Base-by-base conservation (phyloP, 2,113 vertebrate genomes). In the Leucopsar rothschildi region DNA sequence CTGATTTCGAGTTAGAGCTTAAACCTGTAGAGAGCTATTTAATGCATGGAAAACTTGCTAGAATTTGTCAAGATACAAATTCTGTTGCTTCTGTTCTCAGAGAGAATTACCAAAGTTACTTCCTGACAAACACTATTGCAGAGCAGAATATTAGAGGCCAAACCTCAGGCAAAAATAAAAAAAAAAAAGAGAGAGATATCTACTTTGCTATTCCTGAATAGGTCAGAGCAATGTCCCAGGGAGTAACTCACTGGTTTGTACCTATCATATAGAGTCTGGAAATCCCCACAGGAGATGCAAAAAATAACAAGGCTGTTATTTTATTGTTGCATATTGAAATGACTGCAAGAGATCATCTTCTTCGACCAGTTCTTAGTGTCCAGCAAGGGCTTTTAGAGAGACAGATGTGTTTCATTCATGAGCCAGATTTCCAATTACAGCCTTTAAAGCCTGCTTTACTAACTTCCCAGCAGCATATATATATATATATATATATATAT, bases 211-310 rank as follows among this genome's bases (percentile, higher is more conserved):
- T 82, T 79, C 11, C 47, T 53, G 29, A 68, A 24, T 24, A 52
- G 10, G 2, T 55, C 22, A 29, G 25, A 28, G 4, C 29, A 71
- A 13, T 17, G 5, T 39, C 44, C 70, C 0, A 0, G 33, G 22
- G 27, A 66, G 33, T 24, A 82, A 71, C 16, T 11, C 1, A 2
- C 12, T 64, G 9, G 15, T 72, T 66, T 66, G 8, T 66, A 35
- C 6, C 6, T 42, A 9, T 50, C 16, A 3, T 8, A 14, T 25
- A 25, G 1, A 37, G 22, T 28, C 45, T 77, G n/a, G 17, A 73
- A 64, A 42, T 45, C 15, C 12, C 21, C 21, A 13, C 20, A 56
- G 20, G 23, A 72, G 23, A 22, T 23, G 9, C 9, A 11, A 75
- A 77, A 86, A 65, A 35, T 29, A 60, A 16, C 28, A 55, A 70